Evolutionary conservation across 2,113 vertebrate genomes (phyloP).

Genomic region (Cercocebus atys): DNA sequence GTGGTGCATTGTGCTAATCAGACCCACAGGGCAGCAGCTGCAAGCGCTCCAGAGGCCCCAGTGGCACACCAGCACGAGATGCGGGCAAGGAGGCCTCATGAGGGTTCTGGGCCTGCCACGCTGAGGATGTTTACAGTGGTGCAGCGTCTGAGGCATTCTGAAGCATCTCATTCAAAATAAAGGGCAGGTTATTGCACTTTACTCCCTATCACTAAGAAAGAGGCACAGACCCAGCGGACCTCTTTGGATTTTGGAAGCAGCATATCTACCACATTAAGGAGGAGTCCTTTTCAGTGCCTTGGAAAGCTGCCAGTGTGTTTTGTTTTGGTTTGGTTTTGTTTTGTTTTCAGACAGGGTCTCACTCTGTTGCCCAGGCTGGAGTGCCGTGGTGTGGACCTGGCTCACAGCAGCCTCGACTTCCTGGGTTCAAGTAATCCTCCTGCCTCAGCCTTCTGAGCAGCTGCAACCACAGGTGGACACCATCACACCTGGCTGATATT

Average conservation of each 20-base stretch:
- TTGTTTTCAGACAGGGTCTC: no score
- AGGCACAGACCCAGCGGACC: not conserved
- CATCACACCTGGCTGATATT: no score
- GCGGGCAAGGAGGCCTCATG: not conserved
- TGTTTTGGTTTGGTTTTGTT: no score
- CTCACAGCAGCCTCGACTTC: no score
- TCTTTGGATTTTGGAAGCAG: not conserved
- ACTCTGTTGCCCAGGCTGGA: no score
- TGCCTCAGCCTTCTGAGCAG: no score
- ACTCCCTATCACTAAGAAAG: not conserved
- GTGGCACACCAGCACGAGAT: rapidly evolving
- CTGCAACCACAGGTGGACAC: no score
- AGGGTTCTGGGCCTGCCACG: not conserved
- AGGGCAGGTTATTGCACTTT: not conserved
- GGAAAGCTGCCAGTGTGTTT: not conserved
- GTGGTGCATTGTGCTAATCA: not conserved
- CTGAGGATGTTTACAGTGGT: not conserved
- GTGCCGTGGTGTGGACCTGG: no score
- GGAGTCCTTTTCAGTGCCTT: not conserved
- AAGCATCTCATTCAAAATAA: not conserved
- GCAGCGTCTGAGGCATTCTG: not conserved
- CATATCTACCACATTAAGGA: not conserved
- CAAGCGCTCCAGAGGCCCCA: not conserved
- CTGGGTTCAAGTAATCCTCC: no score
- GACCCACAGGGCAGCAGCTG: not conserved